Base-by-base conservation (phyloP, 64 coral and sea anemone species). In the Montipora efflorescens region DNA sequence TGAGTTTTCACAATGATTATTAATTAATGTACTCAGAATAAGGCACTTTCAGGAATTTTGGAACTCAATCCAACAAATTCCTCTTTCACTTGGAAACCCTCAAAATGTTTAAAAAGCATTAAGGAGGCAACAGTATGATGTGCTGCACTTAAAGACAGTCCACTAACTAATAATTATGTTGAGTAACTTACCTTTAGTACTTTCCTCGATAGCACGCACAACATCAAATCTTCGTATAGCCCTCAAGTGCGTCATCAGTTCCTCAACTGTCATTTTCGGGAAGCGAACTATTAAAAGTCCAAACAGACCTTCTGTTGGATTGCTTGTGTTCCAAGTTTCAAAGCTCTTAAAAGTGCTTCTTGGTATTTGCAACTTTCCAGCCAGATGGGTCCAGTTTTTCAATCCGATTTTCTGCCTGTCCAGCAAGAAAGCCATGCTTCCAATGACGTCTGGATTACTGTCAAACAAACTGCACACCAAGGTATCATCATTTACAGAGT, bases 391-490 rank as follows among this genome's bases (percentile, higher is more conserved):
- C 82, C 82, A 86, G 15, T 72, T 51, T 70, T 71, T 86, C 11
- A 84, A 8, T 16, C 81, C 81, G 0, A 1, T 0, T 72, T 86
- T 86, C 46, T 86, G 82, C 45, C 23, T 86, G 46, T 86, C 82
- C 47, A 86, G 19, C 5, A 86, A 50, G 82, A 71, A 49, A 15
- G 82, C 66, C 9, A 86, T 70, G 16, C 67, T 14, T 48, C 82
- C 82, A 22, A 86, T 86, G 62, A 86, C 14, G 18, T 86, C 82
- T 71, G 82, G 82, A 86, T 86, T 64, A 72, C 16, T 86, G 82
- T 86, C 62, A n/a, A 86, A 70, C 45, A 86, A 47, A 70, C 82
- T 86, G 66, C 45, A 70, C 16, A 86, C 43, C 2, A 71, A 51
- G 8, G 82, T 86, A 5, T 52, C 64, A 20, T 86, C 62, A 86